A percentile compares a stretch with the other conserved stretches of the same genome.
Conservation (phyloP, 2,888 invertebrate genomes). For the Sericinus montela region DNA sequence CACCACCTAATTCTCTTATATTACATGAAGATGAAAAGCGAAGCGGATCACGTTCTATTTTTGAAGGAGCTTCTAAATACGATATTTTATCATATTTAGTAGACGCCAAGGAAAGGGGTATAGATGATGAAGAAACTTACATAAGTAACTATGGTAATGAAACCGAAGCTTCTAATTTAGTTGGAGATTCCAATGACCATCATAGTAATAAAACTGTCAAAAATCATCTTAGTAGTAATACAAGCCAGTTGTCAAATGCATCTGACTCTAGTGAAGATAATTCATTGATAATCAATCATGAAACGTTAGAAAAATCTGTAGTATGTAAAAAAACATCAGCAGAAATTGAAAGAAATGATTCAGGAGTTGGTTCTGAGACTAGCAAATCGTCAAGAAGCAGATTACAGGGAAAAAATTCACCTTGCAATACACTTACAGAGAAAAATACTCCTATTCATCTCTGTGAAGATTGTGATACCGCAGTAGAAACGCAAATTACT, state of each 20-base stretch:
- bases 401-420: constrained; percentile 80
- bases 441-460: constrained; percentile 82
- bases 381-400: constrained; percentile 91
- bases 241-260: constrained; percentile 88
- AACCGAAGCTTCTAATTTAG: constrained; percentile 67
- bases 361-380: constrained; percentile 95
- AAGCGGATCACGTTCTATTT: constrained; percentile 83
- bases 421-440: constrained; percentile 65
- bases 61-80: constrained; percentile 91
- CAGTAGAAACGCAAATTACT: constrained; percentile 86
- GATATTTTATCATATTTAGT: constrained; percentile 94
- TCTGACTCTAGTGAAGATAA: constrained; percentile 93
- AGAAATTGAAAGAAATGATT: constrained; percentile 94
- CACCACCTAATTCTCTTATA: constrained; percentile 85
- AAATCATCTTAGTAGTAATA: constrained; percentile 81
- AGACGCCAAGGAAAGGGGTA: constrained; percentile 89
- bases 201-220: constrained; percentile 59
- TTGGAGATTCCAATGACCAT: constrained; percentile 79
- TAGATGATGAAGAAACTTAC: constrained; percentile 85
- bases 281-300: constrained; percentile 82
- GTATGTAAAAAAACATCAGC: constrained; percentile 80
- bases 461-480: constrained; percentile 93
- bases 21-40: constrained; percentile 85
- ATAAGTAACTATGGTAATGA: constrained; percentile 80
- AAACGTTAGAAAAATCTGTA: constrained; percentile 75